These are phyloP conservation scores for Basileuterus tristriatus DNA, from an alignment of 2,797 vertebrate genomes.

Conservation along the genomic window DNA sequence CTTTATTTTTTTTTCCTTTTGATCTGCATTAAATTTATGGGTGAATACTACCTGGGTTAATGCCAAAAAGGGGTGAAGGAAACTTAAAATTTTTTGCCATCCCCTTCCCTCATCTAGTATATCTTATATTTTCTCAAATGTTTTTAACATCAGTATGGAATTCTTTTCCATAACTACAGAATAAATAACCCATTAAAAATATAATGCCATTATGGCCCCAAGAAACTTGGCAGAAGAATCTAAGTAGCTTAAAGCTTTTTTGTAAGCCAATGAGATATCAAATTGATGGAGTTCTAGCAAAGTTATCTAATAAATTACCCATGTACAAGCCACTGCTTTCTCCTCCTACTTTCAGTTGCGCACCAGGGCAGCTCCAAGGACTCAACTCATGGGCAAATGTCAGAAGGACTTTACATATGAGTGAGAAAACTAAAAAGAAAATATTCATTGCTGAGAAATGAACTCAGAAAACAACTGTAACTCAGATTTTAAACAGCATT, in stretches of 20 bases:
- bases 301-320: conserved; percentile 9
- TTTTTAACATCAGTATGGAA: neutral
- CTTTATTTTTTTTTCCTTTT: neutral
- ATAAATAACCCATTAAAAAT: neutral
- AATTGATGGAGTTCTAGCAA: conserved; percentile 4
- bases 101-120: neutral
- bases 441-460: neutral
- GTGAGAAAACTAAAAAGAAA: neutral
- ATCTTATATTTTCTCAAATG: neutral
- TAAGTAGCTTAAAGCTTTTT: conserved; percentile 3
- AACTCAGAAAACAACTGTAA: neutral
- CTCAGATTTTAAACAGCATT: neutral
- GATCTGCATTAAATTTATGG: neutral
- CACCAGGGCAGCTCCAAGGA: neutral
- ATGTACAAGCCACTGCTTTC: neutral
- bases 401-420: neutral
- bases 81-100: neutral
- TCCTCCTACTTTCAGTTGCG: neutral
- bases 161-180: neutral
- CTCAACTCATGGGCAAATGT: neutral
- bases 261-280: neutral
- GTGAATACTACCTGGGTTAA: neutral
- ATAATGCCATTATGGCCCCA: neutral
- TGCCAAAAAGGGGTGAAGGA: neutral
- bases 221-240: neutral